Evolutionary conservation across 2,888 invertebrate species (phyloP), one percentile per base, ranked within the genome.

Genomic region (Plagiodera versicolora): DNA sequence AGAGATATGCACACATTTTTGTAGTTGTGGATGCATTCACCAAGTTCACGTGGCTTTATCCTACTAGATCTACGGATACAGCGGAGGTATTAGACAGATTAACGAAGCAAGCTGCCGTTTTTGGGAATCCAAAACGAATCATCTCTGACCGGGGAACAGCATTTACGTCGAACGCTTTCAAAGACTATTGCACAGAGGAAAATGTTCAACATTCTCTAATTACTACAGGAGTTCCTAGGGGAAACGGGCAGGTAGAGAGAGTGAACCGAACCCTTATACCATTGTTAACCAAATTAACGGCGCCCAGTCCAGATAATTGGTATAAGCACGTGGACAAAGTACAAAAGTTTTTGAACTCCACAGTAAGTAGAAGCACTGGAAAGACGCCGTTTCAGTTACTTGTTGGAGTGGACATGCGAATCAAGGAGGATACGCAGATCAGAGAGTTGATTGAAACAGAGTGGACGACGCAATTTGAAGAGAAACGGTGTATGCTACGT

Each of bases 191-290:
- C 59, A 47, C 68, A 9, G 66, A 68, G 1, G 74, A 79, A 63
- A 67, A 65, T 0, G 78, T 80, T 11, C 53, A 70, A 44, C 75
- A 76, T 56, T 56, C 71, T 0, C 46, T 55, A 1, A 75, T 70
- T 19, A 71, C 71, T 0, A 71, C 66, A 5, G 70, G 78, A 6
- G 66, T 76, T 2, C 76, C 78, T 6, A 54, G 77, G 11, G 73
- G 73, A 4, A 78, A 79, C 56, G 77, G 78, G 1, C 76, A 78
- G 59, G 74, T 76, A 0, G 75, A 77, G 48, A 56, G 78, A n/a
- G 61, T 75, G 0, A 72, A 79, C 56, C 60, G 68, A 6, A 72
- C 68, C 1, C 66, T 78, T 1, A 73, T 76, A 47, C 67, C 75
- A 0, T 60, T 76, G 14, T 35, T 79, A 8, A 69, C 77, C 1